These are phyloP conservation scores for Ophion slaviceki DNA, from an alignment of 2,888 invertebrate genomes.

Conservation along the genomic window DNA sequence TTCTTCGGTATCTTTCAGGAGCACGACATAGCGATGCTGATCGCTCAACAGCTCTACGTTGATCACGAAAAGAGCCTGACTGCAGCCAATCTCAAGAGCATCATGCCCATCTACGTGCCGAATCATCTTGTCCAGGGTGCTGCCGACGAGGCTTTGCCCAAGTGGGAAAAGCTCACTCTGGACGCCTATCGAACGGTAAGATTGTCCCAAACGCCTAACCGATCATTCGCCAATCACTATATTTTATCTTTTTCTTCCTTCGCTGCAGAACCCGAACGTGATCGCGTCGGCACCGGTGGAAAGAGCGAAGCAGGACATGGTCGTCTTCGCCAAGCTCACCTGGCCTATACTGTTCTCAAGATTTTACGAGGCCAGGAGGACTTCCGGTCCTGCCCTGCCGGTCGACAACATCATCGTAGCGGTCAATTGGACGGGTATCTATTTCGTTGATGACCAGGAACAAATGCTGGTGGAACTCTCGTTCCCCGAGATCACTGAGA, in stretches of 20 bases:
- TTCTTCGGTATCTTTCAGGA: conserved; percentile 84
- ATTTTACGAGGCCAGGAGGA: conserved; percentile 95
- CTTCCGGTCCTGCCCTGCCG: conserved; percentile 88
- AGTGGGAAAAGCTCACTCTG: conserved; percentile 90
- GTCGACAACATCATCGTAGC: conserved; percentile 92
- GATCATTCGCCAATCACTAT: neutral
- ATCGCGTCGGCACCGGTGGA: conserved; percentile 87
- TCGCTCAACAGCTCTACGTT: conserved; percentile 95
- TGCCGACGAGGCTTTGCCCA: conserved; percentile 86
- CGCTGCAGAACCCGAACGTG: conserved; percentile 87
- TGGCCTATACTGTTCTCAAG: conserved; percentile 98
- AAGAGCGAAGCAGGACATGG: conserved; percentile 94
- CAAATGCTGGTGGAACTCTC: conserved; percentile 94
- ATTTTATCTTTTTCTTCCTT: conserved; percentile 21
- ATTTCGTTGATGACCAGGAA: conserved; percentile 96
- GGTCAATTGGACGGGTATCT: conserved; percentile 97
- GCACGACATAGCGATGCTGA: conserved; percentile 93
- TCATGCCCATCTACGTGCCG: conserved; percentile 92
- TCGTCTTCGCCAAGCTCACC: conserved; percentile 94
- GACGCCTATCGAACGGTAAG: conserved; percentile 87
- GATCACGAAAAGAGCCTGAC: conserved; percentile 90
- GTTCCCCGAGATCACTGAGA: conserved; percentile 93
- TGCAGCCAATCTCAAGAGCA: conserved; percentile 88
- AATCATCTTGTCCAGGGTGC: conserved; percentile 87
- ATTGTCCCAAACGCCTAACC: too few species aligned